Evolutionary conservation across 2,888 invertebrate genomes (phyloP).

Genomic region (Hololepta plana): DNA sequence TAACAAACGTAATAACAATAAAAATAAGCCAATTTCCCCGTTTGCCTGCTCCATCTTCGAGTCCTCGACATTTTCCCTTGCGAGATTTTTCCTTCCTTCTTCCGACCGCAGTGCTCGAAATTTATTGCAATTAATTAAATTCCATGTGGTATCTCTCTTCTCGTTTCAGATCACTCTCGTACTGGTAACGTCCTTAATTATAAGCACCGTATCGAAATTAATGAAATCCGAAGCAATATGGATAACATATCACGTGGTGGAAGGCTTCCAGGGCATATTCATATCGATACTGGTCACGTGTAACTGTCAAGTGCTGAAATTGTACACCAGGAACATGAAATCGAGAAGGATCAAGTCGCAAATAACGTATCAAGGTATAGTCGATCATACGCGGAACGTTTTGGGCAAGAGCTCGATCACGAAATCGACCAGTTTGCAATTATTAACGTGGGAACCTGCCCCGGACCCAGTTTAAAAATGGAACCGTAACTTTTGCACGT

Average conservation of each 20-base stretch:
- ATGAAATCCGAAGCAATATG: slow-evolving; percentile 24
- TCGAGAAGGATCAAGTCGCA: slow-evolving; percentile 15
- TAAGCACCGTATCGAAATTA: slow-evolving; percentile 25
- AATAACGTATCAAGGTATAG: slow-evolving; percentile 15
- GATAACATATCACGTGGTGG: slow-evolving; percentile 28
- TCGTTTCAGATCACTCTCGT: slow-evolving; percentile 25
- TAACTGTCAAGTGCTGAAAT: slow-evolving; percentile 34
- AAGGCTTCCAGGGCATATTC: slow-evolving; percentile 38
- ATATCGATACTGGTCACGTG: slow-evolving; percentile 43
- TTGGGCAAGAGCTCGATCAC: slow-evolving; percentile 15
- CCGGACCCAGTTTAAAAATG: slow-evolving; percentile 28
- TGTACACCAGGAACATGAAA: slow-evolving; percentile 22
- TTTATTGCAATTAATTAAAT: too few relatives aligned
- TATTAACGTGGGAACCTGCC: slow-evolving; percentile 27
- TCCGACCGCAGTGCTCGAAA: too few relatives aligned
- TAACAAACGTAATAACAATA: too few relatives aligned
- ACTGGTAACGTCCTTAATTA: slow-evolving; percentile 21
- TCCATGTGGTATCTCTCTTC: too few relatives aligned
- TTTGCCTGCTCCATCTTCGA: too few relatives aligned
- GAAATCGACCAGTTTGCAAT: slow-evolving; percentile 21
- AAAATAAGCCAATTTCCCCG: too few relatives aligned
- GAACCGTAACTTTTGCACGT: too few relatives aligned
- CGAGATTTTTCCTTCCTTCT: too few relatives aligned
- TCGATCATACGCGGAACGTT: slow-evolving; percentile 12
- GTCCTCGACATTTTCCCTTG: too few relatives aligned